Evolutionary conservation across 2,888 invertebrate species (phyloP).

Genomic region (Patella pellucida): DNA sequence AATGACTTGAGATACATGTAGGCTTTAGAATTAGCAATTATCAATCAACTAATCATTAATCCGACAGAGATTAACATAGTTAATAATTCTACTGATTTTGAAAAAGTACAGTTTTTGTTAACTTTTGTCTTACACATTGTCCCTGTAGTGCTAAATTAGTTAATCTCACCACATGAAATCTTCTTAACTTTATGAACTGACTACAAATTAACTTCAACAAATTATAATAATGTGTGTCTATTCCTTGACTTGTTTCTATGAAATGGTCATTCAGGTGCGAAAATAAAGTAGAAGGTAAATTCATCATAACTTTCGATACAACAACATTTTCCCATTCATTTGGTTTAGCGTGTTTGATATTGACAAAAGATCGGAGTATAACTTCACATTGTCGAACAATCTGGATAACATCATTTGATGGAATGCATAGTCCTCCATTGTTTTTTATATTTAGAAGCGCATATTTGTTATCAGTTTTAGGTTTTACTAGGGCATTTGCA

Average conservation of each 20-base stretch:
- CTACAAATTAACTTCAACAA: background rate
- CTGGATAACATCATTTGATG: background rate
- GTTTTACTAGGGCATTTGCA: too few species aligned
- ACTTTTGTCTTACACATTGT: background rate
- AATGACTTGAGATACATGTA: too few species aligned
- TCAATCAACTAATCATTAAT: too few species aligned
- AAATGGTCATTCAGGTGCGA: background rate
- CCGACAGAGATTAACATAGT: background rate
- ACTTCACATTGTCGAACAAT: background rate
- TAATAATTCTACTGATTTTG: background rate
- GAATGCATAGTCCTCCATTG: background rate
- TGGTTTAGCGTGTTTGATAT: background rate
- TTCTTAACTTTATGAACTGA: background rate
- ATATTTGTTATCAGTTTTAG: too few species aligned
- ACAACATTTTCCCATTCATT: background rate
- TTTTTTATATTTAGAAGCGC: too few species aligned
- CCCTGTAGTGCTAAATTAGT: background rate
- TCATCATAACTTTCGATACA: background rate
- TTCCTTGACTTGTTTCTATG: background rate
- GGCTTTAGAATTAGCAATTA: too few species aligned
- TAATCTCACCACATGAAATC: background rate
- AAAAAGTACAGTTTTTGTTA: background rate
- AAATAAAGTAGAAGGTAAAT: background rate
- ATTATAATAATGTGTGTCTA: background rate
- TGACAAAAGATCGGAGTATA: background rate